These are phyloP conservation scores for Mungos mungo DNA, from an alignment of 2,113 vertebrate species.

Conservation along the genomic window DNA sequence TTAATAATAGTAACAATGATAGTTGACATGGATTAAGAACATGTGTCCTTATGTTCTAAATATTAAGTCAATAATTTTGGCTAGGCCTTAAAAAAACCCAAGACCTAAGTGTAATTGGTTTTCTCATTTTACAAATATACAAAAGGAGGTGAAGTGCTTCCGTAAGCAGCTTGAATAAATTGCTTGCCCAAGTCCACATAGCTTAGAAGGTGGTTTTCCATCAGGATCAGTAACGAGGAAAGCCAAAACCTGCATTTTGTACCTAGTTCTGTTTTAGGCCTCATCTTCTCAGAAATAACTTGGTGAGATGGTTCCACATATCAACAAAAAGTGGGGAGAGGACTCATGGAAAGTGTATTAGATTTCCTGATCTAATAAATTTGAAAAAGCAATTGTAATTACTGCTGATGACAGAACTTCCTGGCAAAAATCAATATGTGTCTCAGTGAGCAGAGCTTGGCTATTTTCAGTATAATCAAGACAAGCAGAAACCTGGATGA, in stretches of 20 bases:
- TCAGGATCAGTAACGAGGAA: background rate
- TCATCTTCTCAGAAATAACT: slow-evolving; percentile 37
- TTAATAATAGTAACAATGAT: background rate
- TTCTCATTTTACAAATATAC: background rate
- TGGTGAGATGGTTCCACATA: slow-evolving; percentile 27
- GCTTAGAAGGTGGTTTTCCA: background rate
- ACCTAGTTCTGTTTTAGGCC: background rate
- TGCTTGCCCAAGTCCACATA: background rate
- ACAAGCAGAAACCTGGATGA: slow-evolving; percentile 65
- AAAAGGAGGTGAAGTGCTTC: background rate
- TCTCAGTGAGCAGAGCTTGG: slow-evolving; percentile 51
- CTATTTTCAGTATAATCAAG: slow-evolving; percentile 66
- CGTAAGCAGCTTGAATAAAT: background rate
- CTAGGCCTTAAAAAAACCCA: background rate
- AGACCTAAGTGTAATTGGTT: background rate
- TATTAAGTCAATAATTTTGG: slow-evolving; percentile 11
- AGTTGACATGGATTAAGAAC: background rate
- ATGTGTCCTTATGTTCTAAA: background rate
- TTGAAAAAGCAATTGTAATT: slow-evolving; percentile 70
- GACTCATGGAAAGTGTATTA: slow-evolving; percentile 72
- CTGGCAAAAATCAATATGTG: slow-evolving; percentile 71
- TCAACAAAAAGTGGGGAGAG: slow-evolving; percentile 29
- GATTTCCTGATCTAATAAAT: slow-evolving; percentile 76
- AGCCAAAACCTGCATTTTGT: background rate
- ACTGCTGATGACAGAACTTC: slow-evolving; percentile 65